Evolutionary conservation across 2,888 invertebrate genomes (phyloP), one percentile per base, ranked within the genome.

Genomic region (Nomada ruficornis): DNA sequence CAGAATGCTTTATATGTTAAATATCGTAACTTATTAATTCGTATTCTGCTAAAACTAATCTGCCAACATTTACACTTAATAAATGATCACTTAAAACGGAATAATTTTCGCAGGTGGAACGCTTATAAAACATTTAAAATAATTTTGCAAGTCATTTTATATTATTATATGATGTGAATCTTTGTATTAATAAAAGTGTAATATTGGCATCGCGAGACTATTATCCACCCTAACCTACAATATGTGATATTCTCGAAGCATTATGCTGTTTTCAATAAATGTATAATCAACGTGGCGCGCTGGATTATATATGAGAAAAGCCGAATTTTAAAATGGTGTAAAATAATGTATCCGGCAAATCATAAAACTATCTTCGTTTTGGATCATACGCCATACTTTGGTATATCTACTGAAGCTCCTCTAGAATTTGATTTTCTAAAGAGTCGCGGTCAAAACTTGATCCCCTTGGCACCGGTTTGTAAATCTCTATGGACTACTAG

Each of bases 401-500:
- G 97, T 36, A 96, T 98, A 91, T 96, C 97, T 7, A 97, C 97
- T 74, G 97, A 98, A 87, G 96, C 96, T 92, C 96, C 96, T 0
- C 96, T 98, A 86, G 98, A 98, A 91, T 97, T 98, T 94, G 98
- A 98, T 94, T 95, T 92, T 82, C 80, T 93, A 0, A 94, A 94
- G 73, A 91, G 90, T 69, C 90, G 93, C 73, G 95, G 96, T 1
- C 95, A 96, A 23, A 96, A 96, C 71, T 95, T 96, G 88, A 96
- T 97, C 73, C 97, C 96, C 0, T 94, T 98, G 60, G 96, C 97
- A 9, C 97, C 98, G 1, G 97, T 99, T 82, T 96, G 96, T 83
- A 99, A 99, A 94, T 97, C 98, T 0, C 93, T 99, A 72, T 99
- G 99, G 99, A 99, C 99, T 0, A 98, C 98, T 91, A 97, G 98